Evolutionary conservation across 2,888 invertebrate genomes (phyloP), one percentile per base, ranked within the genome.

Genomic region (Drosophila gaucha): DNA sequence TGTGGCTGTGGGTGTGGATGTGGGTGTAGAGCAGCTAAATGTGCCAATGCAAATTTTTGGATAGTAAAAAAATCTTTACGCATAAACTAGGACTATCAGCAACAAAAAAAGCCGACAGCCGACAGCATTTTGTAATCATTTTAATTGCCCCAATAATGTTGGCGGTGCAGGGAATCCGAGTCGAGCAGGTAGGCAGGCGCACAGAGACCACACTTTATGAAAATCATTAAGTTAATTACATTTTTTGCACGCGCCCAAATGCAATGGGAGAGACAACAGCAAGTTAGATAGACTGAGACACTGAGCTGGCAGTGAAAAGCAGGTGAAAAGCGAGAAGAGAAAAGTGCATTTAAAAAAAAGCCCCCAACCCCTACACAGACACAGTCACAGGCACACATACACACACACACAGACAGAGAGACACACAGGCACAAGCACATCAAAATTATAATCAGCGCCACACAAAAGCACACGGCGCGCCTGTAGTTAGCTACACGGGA

Each of bases 181-280:
- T 4, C 28, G 4, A 3, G 3, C 33, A 30, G 10, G 9, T 12
- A 9, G 30, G 24, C 9, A 6, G 26, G 35, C 56, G 22, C 3
- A 36, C 51, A 36, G 20, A 60, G 55, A 67, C 73, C 78, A 56
- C 67, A 77, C 59, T 77, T 85, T 85, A 85, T 89, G 82, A 69
- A 89, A 87, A 89, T 87, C 89, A 89, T 89, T 89, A 89, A 89
- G 86, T 90, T 89, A 90, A 89, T 89, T 89, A 89, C 73, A 85
- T 89, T 89, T 90, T 86, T 89, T 89, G 86, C 86, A 77, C 86
- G 71, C 75, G 65, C 67, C 60, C 44, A 73, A 82, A 65, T 69
- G 73, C 77, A 58, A 76, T 66, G 73, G 51, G 26, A 30, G 54
- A 43, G 74, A 70, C 64, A 70, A 69, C 65, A 64, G 44, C 56